Evolutionary conservation across 2,797 vertebrate genomes (phyloP).

Genomic region (Ceryle rudis): DNA sequence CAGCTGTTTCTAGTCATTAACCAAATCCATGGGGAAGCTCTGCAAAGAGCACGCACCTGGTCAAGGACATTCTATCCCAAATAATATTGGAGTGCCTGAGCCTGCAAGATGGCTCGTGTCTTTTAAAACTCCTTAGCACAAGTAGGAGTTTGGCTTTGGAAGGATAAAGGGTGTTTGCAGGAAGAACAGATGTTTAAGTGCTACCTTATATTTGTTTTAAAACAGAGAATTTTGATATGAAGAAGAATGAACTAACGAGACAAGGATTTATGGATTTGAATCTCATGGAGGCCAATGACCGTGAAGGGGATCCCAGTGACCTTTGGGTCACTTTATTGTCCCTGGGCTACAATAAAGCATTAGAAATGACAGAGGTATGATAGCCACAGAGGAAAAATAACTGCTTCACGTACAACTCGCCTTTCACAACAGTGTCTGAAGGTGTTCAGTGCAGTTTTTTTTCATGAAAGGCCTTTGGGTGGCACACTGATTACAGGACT

Average conservation of each 20-base stretch:
- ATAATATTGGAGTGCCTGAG: background rate
- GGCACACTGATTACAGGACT: background rate
- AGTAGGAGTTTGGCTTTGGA: background rate
- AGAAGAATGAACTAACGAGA: slow-evolving; percentile 90
- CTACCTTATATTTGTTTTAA: background rate
- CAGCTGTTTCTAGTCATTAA: background rate
- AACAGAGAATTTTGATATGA: slow-evolving; percentile 94
- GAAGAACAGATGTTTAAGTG: background rate
- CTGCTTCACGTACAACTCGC: background rate
- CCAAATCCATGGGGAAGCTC: background rate
- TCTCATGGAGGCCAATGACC: slow-evolving; percentile 93
- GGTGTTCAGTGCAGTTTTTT: background rate
- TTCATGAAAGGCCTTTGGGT: background rate
- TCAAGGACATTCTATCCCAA: background rate
- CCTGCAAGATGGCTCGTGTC: background rate
- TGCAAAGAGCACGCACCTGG: background rate
- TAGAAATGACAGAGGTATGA: slow-evolving; percentile 89
- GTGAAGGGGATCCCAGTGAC: slow-evolving; percentile 87
- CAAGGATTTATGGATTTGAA: slow-evolving; percentile 95
- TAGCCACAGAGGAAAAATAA: background rate
- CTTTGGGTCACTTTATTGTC: slow-evolving; percentile 91
- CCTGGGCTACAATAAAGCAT: slow-evolving; percentile 90
- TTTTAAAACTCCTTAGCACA: background rate
- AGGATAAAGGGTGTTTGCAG: background rate
- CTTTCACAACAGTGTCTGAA: background rate